phyloP scores from a whole-genome alignment of 1,140 invertebrate species.

The Ostrea denselamellosa region DNA sequence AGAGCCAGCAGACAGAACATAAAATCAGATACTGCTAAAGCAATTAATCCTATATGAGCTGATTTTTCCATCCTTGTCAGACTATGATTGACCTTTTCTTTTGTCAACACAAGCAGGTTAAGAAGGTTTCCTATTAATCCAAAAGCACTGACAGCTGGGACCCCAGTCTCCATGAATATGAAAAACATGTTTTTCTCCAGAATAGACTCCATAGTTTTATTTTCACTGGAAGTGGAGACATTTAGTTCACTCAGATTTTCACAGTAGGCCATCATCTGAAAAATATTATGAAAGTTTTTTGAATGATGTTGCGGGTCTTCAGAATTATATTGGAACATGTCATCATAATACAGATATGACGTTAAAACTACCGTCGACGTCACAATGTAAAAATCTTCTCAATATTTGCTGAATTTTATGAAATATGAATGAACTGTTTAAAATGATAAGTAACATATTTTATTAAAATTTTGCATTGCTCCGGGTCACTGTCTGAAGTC shows the following conservation, averaged over 20 bases:
- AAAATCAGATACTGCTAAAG: conserved; percentile 75
- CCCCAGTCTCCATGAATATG: conserved; percentile 68
- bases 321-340: too few relatives aligned
- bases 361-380: too few relatives aligned
- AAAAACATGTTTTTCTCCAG: conserved; percentile 60
- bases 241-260: conserved; percentile 52
- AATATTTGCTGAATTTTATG: too few relatives aligned
- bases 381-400: too few relatives aligned
- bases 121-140: conserved; percentile 74
- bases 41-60: conserved; percentile 75
- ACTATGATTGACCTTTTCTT: conserved; percentile 72
- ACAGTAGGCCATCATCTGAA: conserved; percentile 60
- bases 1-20: conserved; percentile 75
- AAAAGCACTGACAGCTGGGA: conserved; percentile 72
- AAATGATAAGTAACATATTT: too few relatives aligned
- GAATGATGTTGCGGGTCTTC: not conserved
- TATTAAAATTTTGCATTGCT: too few relatives aligned
- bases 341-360: too few relatives aligned
- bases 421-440: too few relatives aligned
- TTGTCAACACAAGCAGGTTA: conserved; percentile 74
- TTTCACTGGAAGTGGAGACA: conserved; percentile 41
- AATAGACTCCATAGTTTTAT: conserved; percentile 45
- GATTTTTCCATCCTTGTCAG: conserved; percentile 76
- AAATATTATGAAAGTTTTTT: conserved; percentile 11
- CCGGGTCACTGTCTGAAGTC: too few relatives aligned